Conservation (phyloP, 2,113 vertebrate genomes). For the Corythornis madagascariensis region DNA sequence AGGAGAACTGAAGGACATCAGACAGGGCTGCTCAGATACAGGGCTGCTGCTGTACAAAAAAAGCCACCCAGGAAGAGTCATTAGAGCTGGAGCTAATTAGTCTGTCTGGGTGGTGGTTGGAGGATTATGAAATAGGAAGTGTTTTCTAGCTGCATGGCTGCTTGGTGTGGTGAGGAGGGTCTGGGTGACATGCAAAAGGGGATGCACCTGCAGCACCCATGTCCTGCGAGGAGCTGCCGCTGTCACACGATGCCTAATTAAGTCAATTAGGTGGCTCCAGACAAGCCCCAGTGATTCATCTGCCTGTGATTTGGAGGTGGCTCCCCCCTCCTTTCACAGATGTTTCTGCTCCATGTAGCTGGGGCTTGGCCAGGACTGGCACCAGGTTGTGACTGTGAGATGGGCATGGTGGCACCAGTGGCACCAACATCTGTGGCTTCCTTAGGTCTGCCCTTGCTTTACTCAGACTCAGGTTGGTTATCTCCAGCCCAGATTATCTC, state of each 20-base stretch:
- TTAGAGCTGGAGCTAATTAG: background rate
- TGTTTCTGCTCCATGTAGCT: rapidly evolving
- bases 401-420: background rate
- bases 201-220: background rate
- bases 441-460: background rate
- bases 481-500: background rate
- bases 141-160: constrained; percentile 7
- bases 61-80: background rate
- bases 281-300: background rate
- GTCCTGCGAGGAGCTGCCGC: background rate
- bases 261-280: background rate
- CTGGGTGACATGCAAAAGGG: background rate
- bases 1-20: background rate
- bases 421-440: background rate
- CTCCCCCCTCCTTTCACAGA: background rate
- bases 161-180: background rate
- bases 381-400: rapidly evolving
- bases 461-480: background rate
- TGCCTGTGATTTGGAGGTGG: background rate
- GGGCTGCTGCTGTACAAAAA: background rate
- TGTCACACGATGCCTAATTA: background rate
- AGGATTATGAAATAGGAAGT: constrained; percentile 1
- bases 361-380: rapidly evolving
- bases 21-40: background rate
- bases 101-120: background rate